These are phyloP conservation scores for Danio tinwini DNA, from an alignment of 2,797 vertebrate genomes.

Conservation along the genomic window DNA sequence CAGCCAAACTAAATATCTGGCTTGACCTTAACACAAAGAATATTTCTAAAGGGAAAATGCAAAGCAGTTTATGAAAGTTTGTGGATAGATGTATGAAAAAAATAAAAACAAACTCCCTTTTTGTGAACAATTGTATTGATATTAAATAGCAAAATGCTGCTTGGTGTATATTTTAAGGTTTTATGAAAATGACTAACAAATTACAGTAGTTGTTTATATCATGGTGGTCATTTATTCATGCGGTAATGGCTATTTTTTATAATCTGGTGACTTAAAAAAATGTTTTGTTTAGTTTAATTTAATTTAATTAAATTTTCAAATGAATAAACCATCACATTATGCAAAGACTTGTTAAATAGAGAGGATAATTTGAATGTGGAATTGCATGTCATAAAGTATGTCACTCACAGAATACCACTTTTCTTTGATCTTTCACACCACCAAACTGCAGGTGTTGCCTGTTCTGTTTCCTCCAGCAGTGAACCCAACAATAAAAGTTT, in stretches of 20 bases:
- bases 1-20: slow-evolving; percentile 75
- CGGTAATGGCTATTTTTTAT: not conserved
- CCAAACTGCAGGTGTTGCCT: slow-evolving; percentile 29
- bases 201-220: not conserved
- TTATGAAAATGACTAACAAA: not conserved
- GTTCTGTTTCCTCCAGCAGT: slow-evolving; percentile 42
- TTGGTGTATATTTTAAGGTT: not conserved
- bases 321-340: too few relatives aligned
- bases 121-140: slow-evolving; percentile 59
- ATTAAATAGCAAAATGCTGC: slow-evolving; percentile 56
- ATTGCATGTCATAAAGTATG: not conserved
- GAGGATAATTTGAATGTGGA: not conserved
- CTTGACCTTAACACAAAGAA: slow-evolving; percentile 63
- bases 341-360: not conserved
- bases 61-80: slow-evolving; percentile 64
- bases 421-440: not conserved
- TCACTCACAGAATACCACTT: not conserved
- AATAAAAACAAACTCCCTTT: slow-evolving; percentile 54
- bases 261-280: not conserved
- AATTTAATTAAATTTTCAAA: too few relatives aligned
- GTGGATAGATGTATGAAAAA: slow-evolving; percentile 65
- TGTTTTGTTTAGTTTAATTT: too few relatives aligned
- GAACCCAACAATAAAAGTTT: slow-evolving; percentile 44
- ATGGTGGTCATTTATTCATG: too few relatives aligned
- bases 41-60: slow-evolving; percentile 61